Percentiles rank a stretch among this genome's conserved stretches.
These are phyloP conservation scores for Crenuchus spilurus DNA, from an alignment of 2,797 vertebrate species.

Conservation along the genomic window DNA sequence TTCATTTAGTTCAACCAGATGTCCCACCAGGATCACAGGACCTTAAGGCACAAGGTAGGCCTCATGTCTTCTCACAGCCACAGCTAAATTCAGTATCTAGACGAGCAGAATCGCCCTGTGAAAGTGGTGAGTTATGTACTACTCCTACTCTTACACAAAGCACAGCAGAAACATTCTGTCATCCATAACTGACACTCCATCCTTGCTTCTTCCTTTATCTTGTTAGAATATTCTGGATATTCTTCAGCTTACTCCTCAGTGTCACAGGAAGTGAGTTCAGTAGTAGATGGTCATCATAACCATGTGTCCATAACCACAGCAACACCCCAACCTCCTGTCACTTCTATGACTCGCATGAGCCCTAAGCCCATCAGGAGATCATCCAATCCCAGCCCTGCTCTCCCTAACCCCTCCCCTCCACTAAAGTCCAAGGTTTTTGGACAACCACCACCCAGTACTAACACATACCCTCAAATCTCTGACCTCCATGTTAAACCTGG, in stretches of 20 bases:
- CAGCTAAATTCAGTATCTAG: constrained; percentile 17
- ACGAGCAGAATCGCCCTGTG: constrained; percentile 32
- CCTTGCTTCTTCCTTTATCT: not conserved
- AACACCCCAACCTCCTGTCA: constrained; percentile 21
- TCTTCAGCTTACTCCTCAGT: constrained; percentile 38
- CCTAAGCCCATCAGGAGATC: constrained; percentile 34
- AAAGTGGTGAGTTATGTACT: constrained; percentile 17
- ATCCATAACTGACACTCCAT: not conserved
- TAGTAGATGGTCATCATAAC: constrained; percentile 17
- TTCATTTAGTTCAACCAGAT: constrained; percentile 18
- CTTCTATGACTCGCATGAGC: constrained; percentile 40
- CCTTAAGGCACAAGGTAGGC: not conserved
- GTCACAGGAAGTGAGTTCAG: constrained; percentile 25
- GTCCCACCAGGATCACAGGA: not conserved
- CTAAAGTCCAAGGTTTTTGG: constrained; percentile 37
- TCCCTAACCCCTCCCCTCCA: constrained; percentile 38
- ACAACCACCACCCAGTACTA: constrained; percentile 14
- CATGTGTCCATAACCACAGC: not conserved
- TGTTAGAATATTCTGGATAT: constrained; percentile 42
- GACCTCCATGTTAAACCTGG: constrained; percentile 7
- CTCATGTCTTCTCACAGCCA: constrained; percentile 25
- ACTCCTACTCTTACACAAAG: not conserved
- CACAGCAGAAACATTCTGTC: not conserved
- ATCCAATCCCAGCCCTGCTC: constrained; percentile 8
- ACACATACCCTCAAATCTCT: constrained; percentile 7